A percentile compares a stretch with the other conserved stretches of the same genome.
phyloP scores from a whole-genome alignment of 2,797 vertebrate genomes.

The Nyctibius grandis region DNA sequence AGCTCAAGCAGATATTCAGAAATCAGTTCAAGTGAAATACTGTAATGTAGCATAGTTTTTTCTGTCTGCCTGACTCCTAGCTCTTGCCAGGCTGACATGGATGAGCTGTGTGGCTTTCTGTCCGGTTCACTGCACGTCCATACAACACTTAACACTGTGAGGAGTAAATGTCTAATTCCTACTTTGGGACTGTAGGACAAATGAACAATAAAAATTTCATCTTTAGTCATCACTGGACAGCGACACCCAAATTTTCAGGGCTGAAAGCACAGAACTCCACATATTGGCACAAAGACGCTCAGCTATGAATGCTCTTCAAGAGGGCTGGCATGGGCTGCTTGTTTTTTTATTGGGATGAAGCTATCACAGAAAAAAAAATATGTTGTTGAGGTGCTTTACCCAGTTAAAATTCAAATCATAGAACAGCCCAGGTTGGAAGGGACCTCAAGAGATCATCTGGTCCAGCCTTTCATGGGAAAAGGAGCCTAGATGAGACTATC shows the following conservation, averaged over 20 bases:
- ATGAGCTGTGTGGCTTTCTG: not conserved
- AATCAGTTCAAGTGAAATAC: not conserved
- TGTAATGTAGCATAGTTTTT: not conserved
- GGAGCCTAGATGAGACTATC: not conserved
- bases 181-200: not conserved
- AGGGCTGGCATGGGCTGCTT: not conserved
- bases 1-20: not conserved
- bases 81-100: not conserved
- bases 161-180: not conserved
- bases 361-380: not conserved
- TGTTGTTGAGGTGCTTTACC: not conserved
- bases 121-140: not conserved
- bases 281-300: not conserved
- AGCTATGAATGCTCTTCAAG: not conserved
- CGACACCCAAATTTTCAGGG: not conserved
- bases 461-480: not conserved
- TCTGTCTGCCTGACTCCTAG: not conserved
- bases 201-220: not conserved
- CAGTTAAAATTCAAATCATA: not conserved
- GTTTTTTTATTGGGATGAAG: not conserved
- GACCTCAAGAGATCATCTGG: not conserved
- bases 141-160: not conserved
- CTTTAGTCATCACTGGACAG: not conserved
- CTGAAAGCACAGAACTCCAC: not conserved
- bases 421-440: not conserved